Evolutionary conservation across 2,113 vertebrate species (phyloP).

Genomic region (Genyomyrus donnyi): DNA sequence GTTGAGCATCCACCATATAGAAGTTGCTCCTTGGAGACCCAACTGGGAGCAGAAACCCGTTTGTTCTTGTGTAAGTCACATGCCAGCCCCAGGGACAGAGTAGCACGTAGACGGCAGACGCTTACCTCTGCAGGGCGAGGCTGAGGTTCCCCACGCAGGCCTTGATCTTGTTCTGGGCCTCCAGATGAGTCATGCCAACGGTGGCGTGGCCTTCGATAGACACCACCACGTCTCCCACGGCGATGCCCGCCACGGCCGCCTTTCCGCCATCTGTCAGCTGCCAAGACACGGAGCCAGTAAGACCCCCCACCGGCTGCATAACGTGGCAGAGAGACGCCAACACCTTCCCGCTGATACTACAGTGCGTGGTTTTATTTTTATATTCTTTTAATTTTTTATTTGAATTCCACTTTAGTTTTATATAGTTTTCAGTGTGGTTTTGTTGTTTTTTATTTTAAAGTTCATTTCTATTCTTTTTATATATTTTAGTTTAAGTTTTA

Average conservation of each 20-base stretch:
- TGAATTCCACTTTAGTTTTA: neutral
- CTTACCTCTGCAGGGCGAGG: conserved; percentile 71
- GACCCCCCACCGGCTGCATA: neutral
- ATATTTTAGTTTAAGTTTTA: neutral
- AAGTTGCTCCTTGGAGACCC: neutral
- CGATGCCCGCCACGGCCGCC: conserved; percentile 77
- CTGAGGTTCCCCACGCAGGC: conserved; percentile 74
- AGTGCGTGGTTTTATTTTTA: neutral
- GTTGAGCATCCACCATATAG: neutral
- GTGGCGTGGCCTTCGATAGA: conserved; percentile 86
- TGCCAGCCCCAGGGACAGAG: neutral
- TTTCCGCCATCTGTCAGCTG: conserved; percentile 91
- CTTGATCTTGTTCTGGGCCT: conserved; percentile 98
- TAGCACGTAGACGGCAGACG: neutral
- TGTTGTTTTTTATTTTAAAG: neutral
- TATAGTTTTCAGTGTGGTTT: neutral
- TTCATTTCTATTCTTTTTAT: neutral
- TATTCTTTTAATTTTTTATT: neutral
- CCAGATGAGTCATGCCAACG: conserved; percentile 86
- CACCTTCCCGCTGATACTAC: neutral
- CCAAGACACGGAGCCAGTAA: conserved; percentile 29
- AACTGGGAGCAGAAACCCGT: neutral
- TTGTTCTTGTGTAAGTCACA: neutral
- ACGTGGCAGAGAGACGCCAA: neutral
- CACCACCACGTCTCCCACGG: conserved; percentile 82